Evolutionary conservation across 2,113 vertebrate genomes (phyloP).

Genomic region (Sander lucioperca): DNA sequence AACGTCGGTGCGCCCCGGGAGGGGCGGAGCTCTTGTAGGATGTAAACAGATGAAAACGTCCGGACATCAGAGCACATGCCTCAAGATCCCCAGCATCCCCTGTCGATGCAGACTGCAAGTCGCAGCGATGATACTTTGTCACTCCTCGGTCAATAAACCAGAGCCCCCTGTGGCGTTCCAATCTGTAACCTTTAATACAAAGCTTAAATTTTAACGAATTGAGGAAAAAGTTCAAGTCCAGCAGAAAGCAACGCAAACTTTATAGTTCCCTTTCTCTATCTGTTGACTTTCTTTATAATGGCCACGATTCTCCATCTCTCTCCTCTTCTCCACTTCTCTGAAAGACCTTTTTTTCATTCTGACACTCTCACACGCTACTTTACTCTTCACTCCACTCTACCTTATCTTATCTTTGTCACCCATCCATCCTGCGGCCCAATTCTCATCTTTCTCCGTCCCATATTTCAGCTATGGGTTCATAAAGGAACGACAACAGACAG

Average conservation of each 20-base stretch:
- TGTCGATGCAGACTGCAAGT: constrained; percentile 16
- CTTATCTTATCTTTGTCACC: constrained; percentile 45
- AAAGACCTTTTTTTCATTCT: neutral
- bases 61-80: constrained; percentile 35
- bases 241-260: constrained; percentile 60
- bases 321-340: constrained; percentile 10
- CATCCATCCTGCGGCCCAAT: constrained; percentile 28
- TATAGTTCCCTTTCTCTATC: constrained; percentile 35
- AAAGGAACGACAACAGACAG: constrained; percentile 61
- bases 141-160: constrained; percentile 75
- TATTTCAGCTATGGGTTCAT: constrained; percentile 52
- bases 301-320: constrained; percentile 7
- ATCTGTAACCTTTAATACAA: constrained; percentile 81
- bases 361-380: constrained; percentile 12
- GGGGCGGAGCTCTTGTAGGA: constrained; percentile 39
- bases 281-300: constrained; percentile 35
- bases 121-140: constrained; percentile 62
- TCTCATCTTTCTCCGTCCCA: constrained; percentile 34
- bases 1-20: constrained; percentile 48
- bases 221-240: constrained; percentile 68
- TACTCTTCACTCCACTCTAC: constrained; percentile 26
- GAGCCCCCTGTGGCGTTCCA: constrained; percentile 62
- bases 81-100: constrained; percentile 29
- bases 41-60: constrained; percentile 71
- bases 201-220: constrained; percentile 82